Base-by-base conservation (phyloP, 2,888 invertebrate species). In the Apoda limacodes region DNA sequence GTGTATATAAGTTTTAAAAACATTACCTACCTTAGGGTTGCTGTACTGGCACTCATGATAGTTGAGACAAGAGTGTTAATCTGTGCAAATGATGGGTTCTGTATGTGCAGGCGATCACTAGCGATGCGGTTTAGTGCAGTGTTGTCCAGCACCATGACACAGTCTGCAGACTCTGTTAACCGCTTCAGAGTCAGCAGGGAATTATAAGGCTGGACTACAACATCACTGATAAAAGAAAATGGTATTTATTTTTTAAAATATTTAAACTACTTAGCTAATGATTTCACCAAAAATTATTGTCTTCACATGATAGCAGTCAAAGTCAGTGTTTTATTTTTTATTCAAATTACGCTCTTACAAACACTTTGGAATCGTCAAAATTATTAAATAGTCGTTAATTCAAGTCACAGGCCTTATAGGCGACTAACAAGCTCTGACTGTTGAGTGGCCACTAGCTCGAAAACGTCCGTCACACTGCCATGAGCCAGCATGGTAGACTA, bases 21-120 rank as follows among this genome's bases (percentile, higher is more conserved):
- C 2, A 10, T 5, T 25, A 25, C 6, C 32, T 64, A 87, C 85
- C 96, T 87, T 21, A 96, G 80, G 2, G 98, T 98, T 6, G 98
- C 93, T 1, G 98, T 99, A 46, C 95, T 94, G 19, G 96, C 95
- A 17, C 97, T 96, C 98, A 99, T 98, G 29, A 99, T 98, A 3
- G 96, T 98, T 7, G 97, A 97, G 0, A 98, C 98, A 33, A 99
- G 83, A 22, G 93, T 93, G 68, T 99, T 99, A 51, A 99, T 98
- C 75, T 99, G 97, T 11, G 93, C 89, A 59, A 98, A 98, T 1
- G 95, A 93, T 0, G 98, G 98, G 66, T 95, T 98, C 64, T 95
- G 91, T 53, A 98, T 94, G 54, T 94, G 96, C 14, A 99, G 84
- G 25, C 97, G 85, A 59, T 98, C 98, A 5, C 91, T 89, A 12